These are phyloP conservation scores for Malachius bipustulatus DNA, from an alignment of 2,888 invertebrate species.

Conservation along the genomic window DNA sequence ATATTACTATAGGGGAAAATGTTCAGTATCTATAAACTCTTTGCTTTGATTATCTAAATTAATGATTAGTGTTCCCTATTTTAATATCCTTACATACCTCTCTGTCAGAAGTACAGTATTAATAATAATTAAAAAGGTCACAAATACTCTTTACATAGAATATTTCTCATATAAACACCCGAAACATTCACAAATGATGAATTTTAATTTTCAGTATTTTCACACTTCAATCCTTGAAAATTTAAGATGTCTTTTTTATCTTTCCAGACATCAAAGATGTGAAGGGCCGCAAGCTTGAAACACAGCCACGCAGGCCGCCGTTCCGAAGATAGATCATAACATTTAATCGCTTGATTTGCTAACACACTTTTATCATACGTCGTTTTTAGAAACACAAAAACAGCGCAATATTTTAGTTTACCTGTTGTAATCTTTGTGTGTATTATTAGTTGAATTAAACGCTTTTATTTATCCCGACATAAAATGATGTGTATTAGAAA, in stretches of 20 bases:
- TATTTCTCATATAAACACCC: no score
- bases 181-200: no score
- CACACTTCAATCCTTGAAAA: no score
- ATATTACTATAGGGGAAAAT: no score
- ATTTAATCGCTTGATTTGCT: neutral
- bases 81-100: no score
- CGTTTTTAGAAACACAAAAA: neutral
- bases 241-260: neutral
- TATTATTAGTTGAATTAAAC: constrained; percentile 2
- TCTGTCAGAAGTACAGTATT: no score
- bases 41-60: no score
- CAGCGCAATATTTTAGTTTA: constrained; percentile 1
- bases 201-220: no score
- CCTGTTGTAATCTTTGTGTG: neutral
- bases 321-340: neutral
- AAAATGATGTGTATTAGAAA: constrained; percentile 1
- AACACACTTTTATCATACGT: neutral
- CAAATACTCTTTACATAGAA: no score
- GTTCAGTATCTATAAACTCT: no score
- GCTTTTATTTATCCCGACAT: neutral
- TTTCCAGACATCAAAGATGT: neutral
- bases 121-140: no score
- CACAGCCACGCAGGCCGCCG: neutral
- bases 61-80: no score
- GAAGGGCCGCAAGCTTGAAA: neutral